A percentile compares a stretch with the other conserved stretches of the same genome.
phyloP scores from a whole-genome alignment of 2,113 vertebrate genomes.

The Cervus canadensis region DNA sequence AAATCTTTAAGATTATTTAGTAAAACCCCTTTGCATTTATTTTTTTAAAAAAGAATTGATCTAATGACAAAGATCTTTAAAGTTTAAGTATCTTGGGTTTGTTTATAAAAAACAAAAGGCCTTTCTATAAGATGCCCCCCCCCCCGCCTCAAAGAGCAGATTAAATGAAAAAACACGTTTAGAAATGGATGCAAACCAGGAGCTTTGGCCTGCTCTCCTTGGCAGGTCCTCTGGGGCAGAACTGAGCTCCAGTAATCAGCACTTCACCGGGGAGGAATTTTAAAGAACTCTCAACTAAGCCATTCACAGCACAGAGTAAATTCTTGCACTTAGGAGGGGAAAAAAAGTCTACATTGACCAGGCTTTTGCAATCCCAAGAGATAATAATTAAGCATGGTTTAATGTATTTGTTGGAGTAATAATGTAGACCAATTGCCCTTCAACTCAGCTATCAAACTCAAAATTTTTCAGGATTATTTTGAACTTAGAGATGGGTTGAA shows the following conservation, averaged over 20 bases:
- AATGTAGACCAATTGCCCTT: not conserved
- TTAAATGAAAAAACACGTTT: not conserved
- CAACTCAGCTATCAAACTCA: not conserved
- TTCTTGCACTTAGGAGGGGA: not conserved
- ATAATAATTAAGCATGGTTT: not conserved
- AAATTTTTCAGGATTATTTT: constrained; percentile 3
- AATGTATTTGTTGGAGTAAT: not conserved
- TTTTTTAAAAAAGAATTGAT: not conserved
- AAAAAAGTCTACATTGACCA: not conserved
- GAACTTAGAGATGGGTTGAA: not conserved
- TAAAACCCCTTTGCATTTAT: not conserved
- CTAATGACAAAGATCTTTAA: not conserved
- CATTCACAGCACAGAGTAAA: constrained; percentile 22
- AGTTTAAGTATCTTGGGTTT: not conserved
- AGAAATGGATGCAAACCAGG: not conserved
- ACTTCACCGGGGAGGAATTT: not conserved
- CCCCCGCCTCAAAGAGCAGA: not conserved
- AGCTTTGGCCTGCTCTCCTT: not conserved
- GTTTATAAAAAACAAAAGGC: not conserved
- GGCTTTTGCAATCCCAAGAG: not conserved
- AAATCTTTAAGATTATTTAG: not conserved
- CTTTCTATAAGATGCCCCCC: not conserved
- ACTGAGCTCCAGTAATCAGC: not conserved
- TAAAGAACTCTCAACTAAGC: not conserved
- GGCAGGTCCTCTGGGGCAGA: not conserved